Evolutionary conservation across 2,888 invertebrate genomes (phyloP), one percentile per base, ranked within the genome.

Genomic region (Eupithecia insigniata): DNA sequence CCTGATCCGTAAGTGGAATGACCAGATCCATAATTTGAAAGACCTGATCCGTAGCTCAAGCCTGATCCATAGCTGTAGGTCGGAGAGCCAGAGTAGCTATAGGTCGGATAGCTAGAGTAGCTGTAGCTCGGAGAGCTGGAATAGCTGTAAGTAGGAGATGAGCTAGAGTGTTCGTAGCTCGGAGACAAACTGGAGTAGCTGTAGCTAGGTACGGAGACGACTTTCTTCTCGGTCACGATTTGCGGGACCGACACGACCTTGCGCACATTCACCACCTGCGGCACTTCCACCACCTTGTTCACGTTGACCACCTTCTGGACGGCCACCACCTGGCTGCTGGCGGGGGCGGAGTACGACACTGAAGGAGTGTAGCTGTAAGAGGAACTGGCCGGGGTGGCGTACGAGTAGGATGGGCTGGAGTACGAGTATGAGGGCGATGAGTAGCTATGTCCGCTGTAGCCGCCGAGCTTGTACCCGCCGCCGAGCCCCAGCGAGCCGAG

Each of bases 241-340:
- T 87, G 87, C 60, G 87, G 89, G 62, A 83, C 87, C 74, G 88
- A 86, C 76, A 91, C 84, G 32, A 87, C 81, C 79, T 86, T 89
- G 74, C 82, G 86, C 39, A 87, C 86, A 65, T 77, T 76, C 72
- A 86, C 80, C 18, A 86, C 83, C 72, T 85, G 83, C 1, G 87
- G 87, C 61, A 87, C 86, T 66, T 78, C 77, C 70, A 87, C 80
- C 67, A 83, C 84, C 69, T 82, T 85, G 78, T 85, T 84, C 34
- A 85, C 85, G 81, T 83, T 85, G 70, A 86, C 83, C 36, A 85
- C 83, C 78, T 76, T 87, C 75, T 85, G 83, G 26, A 84, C 81
- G 71, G 81, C 76, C 34, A 84, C 78, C 32, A 84, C 76, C 12
- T 77, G 80, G 43, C 43, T 55, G 55, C 43, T 71, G 26, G 72